Percentiles rank a stretch among this genome's conserved stretches.
phyloP scores from a whole-genome alignment of 1,140 invertebrate species.

The Trichoplusia ni region DNA sequence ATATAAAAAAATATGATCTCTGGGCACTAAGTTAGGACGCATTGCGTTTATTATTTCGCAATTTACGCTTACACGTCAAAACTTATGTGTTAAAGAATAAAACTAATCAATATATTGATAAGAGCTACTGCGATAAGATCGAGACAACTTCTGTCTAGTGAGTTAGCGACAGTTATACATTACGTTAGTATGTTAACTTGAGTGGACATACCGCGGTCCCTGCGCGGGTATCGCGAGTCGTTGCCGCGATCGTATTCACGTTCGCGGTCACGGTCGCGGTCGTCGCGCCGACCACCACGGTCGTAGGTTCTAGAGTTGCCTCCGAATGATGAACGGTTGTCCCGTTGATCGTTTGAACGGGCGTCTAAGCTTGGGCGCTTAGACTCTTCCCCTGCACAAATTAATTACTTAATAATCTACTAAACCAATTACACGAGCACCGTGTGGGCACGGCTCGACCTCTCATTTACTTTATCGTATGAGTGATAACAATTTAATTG shows the following conservation, averaged over 20 bases:
- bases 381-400: slow-evolving; percentile 79
- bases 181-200: not conserved
- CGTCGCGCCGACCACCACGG: slow-evolving; percentile 82
- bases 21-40: not conserved
- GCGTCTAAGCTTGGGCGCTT: slow-evolving; percentile 80
- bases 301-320: slow-evolving; percentile 79
- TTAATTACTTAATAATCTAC: slow-evolving; percentile 1
- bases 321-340: slow-evolving; percentile 81
- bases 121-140: slow-evolving; percentile 6
- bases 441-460: not conserved
- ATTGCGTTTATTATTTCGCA: not conserved
- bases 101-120: slow-evolving; percentile 8
- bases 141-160: not conserved
- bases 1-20: not conserved
- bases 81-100: not conserved
- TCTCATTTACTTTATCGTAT: not conserved
- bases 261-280: slow-evolving; percentile 80
- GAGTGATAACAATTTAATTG: not conserved
- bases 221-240: slow-evolving; percentile 75
- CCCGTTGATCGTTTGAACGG: slow-evolving; percentile 75
- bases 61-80: no score
- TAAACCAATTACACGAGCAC: not conserved
- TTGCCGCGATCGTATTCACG: slow-evolving; percentile 79
- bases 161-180: not conserved
- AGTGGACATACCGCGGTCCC: slow-evolving; percentile 64